A percentile compares a stretch with the other conserved stretches of the same genome.
Evolutionary conservation across 2,113 vertebrate species (phyloP).

Genomic region (Salvator merianae): DNA sequence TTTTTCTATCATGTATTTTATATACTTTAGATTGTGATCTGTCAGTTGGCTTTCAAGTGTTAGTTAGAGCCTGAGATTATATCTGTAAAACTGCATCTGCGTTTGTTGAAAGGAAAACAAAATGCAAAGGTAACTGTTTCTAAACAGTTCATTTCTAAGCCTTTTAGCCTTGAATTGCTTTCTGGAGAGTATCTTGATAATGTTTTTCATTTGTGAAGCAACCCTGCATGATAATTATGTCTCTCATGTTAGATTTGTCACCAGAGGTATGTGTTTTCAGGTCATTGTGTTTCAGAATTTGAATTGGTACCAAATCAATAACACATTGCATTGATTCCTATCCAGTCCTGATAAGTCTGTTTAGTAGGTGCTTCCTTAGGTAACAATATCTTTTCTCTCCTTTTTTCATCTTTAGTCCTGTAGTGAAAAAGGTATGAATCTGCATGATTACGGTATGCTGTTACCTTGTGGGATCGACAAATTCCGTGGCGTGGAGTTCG

Average conservation of each 20-base stretch:
- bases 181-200: not conserved
- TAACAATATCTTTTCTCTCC: not conserved
- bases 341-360: not conserved
- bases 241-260: not conserved
- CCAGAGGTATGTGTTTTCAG: not conserved
- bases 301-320: not conserved
- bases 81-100: not conserved
- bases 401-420: constrained; percentile 81
- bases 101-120: not conserved
- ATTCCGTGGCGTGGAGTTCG: constrained; percentile 96
- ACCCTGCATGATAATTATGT: too few relatives aligned
- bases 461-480: constrained; percentile 95
- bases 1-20: not conserved
- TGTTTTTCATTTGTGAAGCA: not conserved
- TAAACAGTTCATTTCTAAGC: not conserved
- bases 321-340: not conserved
- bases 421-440: constrained; percentile 93
- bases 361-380: not conserved
- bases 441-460: constrained; percentile 96
- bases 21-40: not conserved
- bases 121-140: not conserved
- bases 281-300: not conserved
- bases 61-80: not conserved
- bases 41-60: not conserved
- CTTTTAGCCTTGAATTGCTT: not conserved